Conservation (phyloP, 2,797 vertebrate genomes). For the Prunella strophiata region DNA sequence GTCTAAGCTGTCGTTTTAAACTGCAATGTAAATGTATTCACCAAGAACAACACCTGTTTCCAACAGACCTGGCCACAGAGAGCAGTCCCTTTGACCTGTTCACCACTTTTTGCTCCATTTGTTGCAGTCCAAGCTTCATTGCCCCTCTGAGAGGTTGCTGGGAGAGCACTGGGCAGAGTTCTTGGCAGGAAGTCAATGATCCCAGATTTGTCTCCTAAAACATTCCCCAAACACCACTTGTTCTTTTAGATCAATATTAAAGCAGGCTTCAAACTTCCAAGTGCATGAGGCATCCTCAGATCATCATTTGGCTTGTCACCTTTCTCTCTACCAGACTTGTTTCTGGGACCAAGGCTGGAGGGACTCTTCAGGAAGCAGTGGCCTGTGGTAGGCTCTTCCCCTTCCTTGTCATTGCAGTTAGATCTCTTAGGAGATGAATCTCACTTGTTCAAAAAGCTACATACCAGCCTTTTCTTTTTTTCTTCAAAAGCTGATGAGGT, state of each 20-base stretch:
- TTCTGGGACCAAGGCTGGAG: neutral
- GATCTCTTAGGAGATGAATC: neutral
- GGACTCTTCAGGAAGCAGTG: neutral
- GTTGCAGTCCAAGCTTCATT: neutral
- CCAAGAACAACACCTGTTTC: neutral
- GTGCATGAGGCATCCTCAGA: neutral
- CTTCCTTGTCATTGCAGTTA: neutral
- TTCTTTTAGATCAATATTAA: neutral
- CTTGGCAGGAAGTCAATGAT: neutral
- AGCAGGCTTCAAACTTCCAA: neutral
- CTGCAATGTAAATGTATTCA: constrained; percentile 11
- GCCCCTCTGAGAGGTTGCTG: neutral
- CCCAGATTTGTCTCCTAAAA: neutral
- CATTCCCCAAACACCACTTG: neutral
- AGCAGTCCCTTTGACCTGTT: neutral
- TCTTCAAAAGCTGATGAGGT: neutral
- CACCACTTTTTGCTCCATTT: neutral
- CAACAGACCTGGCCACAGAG: neutral
- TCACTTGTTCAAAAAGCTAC: neutral
- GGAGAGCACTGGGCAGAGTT: neutral
- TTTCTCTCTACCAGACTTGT: neutral
- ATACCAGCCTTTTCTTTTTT: neutral
- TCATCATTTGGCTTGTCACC: neutral
- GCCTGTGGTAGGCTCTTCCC: neutral
- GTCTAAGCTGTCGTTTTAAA: constrained; percentile 35